Evolutionary conservation across 37 sponge, comb jelly and placozoan species (phyloP), one percentile per base, ranked within the genome.

Genomic region (Ephydatia muelleri): DNA sequence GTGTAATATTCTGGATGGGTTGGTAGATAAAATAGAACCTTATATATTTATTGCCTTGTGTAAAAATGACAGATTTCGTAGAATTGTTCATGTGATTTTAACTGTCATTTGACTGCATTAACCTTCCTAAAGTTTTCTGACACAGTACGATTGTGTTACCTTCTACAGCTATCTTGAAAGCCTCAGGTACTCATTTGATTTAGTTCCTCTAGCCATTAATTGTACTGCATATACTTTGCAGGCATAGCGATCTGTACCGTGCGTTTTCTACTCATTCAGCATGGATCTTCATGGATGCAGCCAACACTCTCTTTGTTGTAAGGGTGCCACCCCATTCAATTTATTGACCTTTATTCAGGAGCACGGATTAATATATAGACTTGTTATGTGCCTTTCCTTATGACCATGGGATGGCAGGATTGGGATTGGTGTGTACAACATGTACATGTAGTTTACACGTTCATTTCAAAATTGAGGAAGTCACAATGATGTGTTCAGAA

Each of bases 101-200:
- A n/a, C n/a, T n/a, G n/a, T n/a, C n/a, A n/a, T 32, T 39, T 2
- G 43, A n/a, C 80, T 14, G 36, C 57, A 38, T 77, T 72, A 5
- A 43, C 38, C 33, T 39, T 67, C 80, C 49, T 79, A 64, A 72
- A 94, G 95, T 38, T 91, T 72, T 77, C 75, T 96, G 73, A 96
- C 93, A 29, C 95, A 97, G 91, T 92, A 95, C 57, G 97, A 97
- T 77, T 88, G 95, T 89, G 95, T 97, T 30, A 92, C 97, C 19
- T 97, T 97, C 78, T 95, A 84, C 22, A 83, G 82, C 34, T 89
- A 95, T 36, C 73, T 95, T 86, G 94, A 92, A 43, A 36, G 76
- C 0, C 47, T 92, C 65, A 93, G 91, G 95, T 89, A 49, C 66
- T 27, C 26, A 57, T 57, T 57, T 57, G 19, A 57, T 57, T 57